Base-by-base conservation (phyloP, 2,888 invertebrate genomes). In the Germaria angustata region DNA sequence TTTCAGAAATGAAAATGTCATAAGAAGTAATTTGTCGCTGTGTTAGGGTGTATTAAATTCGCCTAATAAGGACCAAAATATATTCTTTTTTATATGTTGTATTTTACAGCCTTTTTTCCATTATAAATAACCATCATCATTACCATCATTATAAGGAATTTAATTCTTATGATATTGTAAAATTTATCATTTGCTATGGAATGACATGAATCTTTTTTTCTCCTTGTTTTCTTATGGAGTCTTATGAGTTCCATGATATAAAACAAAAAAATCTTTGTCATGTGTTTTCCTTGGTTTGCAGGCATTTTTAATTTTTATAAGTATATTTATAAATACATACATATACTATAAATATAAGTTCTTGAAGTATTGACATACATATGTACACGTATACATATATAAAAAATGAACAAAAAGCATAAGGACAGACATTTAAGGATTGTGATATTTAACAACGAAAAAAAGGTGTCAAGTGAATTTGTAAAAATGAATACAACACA, bases 381-480 rank as follows among this genome's bases (percentile, higher is more conserved):
- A n/a, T 28, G 6, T 5, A 28, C 3, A 28, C 3, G 4, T 5
- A 28, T 5, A 28, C 3, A 28, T 5, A 28, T 5, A 28, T 5
- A 28, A 28, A 61, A 63, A 53, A 73, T 24, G 57, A 66, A 66
- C 46, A 44, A 44, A 51, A 24, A 61, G 61, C 41, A 3, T 24
- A 63, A 63, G 20, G 57, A 73, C 41, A 34, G 57, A 69, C 61
- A 24, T 28, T 61, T 69, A 66, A 71, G 44, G 65, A 79, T 82
- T 79, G 79, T 82, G 71, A 51, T 39, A 71, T 84, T 80, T 78
- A 41, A n/a, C n/a, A 28, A 6, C 28, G 28, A 49, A 63, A 76
- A 80, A 82, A 84, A 85, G 84, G 85, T 85, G 85, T 85, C 84
- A 85, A 85, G 84, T 84, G 85, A 84, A 85, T 85, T 85, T 85